phyloP scores from a whole-genome alignment of 2,113 vertebrate species.

The Gambusia holbrooki region DNA sequence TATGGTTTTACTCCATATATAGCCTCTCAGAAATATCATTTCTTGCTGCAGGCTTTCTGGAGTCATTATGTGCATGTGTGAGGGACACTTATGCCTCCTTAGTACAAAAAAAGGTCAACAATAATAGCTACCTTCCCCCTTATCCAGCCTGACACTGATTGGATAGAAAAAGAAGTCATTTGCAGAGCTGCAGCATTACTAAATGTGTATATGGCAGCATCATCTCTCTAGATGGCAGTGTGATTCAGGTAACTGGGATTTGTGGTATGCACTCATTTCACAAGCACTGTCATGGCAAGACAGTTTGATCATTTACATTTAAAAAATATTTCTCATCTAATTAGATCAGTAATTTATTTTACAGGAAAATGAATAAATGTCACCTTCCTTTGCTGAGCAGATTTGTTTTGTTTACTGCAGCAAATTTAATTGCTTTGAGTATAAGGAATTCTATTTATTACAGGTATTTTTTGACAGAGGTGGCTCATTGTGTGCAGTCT shows the following conservation, averaged over 20 bases:
- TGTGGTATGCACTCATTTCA: neutral
- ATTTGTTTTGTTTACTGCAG: neutral
- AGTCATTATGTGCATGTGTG: constrained; percentile 3
- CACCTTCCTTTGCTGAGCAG: neutral
- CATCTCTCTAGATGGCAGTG: constrained; percentile 75
- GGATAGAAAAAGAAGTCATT: neutral
- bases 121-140: constrained; percentile 18
- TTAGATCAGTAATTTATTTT: neutral
- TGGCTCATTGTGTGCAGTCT: neutral
- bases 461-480: neutral
- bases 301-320: neutral
- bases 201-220: neutral
- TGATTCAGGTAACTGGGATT: constrained; percentile 23
- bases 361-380: neutral
- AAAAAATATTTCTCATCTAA: neutral
- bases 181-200: neutral
- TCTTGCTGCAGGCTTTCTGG: neutral
- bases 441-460: no score
- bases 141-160: constrained; percentile 9
- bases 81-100: neutral
- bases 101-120: neutral
- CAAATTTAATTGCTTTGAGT: neutral
- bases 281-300: neutral
- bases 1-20: constrained; percentile 1
- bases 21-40: neutral